Conservation (phyloP, 1,140 invertebrate species). For the Rhagoletis pomonella region DNA sequence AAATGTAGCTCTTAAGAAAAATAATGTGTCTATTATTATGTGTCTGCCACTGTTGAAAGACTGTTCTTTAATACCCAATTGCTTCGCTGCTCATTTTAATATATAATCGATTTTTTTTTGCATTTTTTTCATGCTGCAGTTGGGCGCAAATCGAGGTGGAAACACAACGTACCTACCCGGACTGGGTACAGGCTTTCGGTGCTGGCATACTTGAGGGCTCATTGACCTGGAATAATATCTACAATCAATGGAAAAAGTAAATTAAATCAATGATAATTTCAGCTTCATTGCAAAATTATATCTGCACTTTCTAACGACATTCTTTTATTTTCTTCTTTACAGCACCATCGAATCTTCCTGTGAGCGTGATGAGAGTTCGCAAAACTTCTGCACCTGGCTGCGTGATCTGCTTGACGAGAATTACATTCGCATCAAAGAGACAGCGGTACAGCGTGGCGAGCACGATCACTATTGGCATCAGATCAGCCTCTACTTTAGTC, state of each 20-base stretch:
- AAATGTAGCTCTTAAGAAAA: no score
- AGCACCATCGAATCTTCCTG: slow-evolving; percentile 83
- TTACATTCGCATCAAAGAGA: slow-evolving; percentile 81
- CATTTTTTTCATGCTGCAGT: slow-evolving; percentile 73
- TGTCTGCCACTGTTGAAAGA: no score
- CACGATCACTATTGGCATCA: slow-evolving; percentile 79
- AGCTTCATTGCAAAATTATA: no score
- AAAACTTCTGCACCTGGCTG: slow-evolving; percentile 71
- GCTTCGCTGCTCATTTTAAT: no score
- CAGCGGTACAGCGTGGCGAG: slow-evolving; percentile 80
- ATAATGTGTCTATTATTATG: no score
- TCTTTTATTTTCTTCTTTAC: not conserved
- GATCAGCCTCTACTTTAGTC: slow-evolving; percentile 82
- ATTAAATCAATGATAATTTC: no score
- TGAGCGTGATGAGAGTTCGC: slow-evolving; percentile 76
- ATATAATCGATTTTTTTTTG: no score
- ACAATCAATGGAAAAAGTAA: slow-evolving; percentile 82
- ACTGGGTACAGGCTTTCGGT: slow-evolving; percentile 88
- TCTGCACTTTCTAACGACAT: not conserved
- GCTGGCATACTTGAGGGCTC: slow-evolving; percentile 93
- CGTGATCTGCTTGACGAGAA: slow-evolving; percentile 73
- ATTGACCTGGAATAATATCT: slow-evolving; percentile 87
- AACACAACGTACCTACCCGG: slow-evolving; percentile 82
- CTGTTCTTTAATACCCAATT: no score
- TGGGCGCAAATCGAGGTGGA: slow-evolving; percentile 89